phyloP scores from a whole-genome alignment of 2,888 invertebrate species.

The Patella depressa region DNA sequence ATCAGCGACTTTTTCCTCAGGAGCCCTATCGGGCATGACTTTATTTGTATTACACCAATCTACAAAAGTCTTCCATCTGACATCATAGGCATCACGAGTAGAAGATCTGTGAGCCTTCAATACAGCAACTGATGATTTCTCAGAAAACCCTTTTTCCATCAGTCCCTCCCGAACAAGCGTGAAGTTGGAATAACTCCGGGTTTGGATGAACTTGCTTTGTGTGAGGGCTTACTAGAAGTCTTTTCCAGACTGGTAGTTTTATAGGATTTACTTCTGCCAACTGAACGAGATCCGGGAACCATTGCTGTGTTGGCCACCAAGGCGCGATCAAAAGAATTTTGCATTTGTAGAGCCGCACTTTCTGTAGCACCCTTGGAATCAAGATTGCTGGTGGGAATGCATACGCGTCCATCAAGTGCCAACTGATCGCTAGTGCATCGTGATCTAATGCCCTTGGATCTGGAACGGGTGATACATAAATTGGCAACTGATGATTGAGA shows the following conservation, averaged over 20 bases:
- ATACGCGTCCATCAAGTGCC: neutral
- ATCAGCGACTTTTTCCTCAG: neutral
- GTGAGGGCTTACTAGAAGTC: slow-evolving; percentile 3
- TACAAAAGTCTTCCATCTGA: slow-evolving; percentile 1
- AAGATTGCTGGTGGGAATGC: slow-evolving; percentile 5
- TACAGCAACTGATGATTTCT: slow-evolving; percentile 9
- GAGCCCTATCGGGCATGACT: neutral
- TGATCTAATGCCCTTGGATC: neutral
- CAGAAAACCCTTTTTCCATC: neutral
- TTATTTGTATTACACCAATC: neutral
- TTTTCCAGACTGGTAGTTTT: slow-evolving; percentile 11
- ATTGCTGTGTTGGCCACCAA: too few relatives aligned
- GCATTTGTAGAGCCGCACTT: too few relatives aligned
- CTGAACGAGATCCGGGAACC: neutral
- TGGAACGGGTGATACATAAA: neutral
- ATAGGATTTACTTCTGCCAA: neutral
- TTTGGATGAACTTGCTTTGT: slow-evolving; percentile 3
- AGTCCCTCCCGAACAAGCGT: slow-evolving; percentile 5
- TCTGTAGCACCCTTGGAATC: slow-evolving; percentile 1
- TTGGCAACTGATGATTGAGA: slow-evolving; percentile 1
- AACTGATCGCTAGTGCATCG: slow-evolving; percentile 4
- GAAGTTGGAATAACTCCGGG: neutral
- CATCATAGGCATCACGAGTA: neutral
- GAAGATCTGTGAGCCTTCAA: slow-evolving; percentile 6
- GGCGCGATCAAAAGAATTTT: too few relatives aligned